Evolutionary conservation across 2,888 invertebrate species (phyloP), one percentile per base, ranked within the genome.

Genomic region (Parnassius glacialis): DNA sequence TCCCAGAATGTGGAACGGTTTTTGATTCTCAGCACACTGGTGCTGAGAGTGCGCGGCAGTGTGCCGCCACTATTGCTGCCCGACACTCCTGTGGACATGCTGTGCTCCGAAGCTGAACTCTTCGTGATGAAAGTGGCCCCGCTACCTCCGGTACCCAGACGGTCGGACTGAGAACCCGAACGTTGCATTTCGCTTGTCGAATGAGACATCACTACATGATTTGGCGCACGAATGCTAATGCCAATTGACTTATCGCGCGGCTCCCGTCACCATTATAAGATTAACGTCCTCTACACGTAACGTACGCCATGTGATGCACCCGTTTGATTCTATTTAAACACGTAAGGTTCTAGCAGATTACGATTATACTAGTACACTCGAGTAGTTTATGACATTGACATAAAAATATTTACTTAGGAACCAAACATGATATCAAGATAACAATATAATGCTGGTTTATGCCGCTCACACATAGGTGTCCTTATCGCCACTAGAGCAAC

Each of bases 1-100:
- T 96, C 95, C 97, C 97, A 97, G 84, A 97, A 97, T 54, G 95
- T 93, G 66, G 95, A 94, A 73, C 96, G 92, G 81, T 95, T 94
- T 77, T 95, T 95, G 78, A 96, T 94, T 74, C 96, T 92, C 58
- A 97, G 93, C 48, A 95, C 96, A 73, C 96, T 96, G 66, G 96
- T 96, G 82, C 95, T 96, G 67, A 95, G 93, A 11, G 95, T 95
- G 66, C 95, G 91, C 3, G 95, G 95, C 67, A 95, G 87, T 61
- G 93, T 93, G 64, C 89, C 82, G 67, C 77, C 90, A 79, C 77
- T 90, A 83, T 81, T 89, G 84, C 74, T 89, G 74, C 75, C 92
- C 62, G 92, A 85, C 72, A 82, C 92, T 74, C 84, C 90, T 69
- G 84, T 93, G 68, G 89, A 92, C 89, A 90, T 90, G 84, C 90